Base-by-base conservation (phyloP, 1,140 invertebrate genomes). In the Limonius californicus region DNA sequence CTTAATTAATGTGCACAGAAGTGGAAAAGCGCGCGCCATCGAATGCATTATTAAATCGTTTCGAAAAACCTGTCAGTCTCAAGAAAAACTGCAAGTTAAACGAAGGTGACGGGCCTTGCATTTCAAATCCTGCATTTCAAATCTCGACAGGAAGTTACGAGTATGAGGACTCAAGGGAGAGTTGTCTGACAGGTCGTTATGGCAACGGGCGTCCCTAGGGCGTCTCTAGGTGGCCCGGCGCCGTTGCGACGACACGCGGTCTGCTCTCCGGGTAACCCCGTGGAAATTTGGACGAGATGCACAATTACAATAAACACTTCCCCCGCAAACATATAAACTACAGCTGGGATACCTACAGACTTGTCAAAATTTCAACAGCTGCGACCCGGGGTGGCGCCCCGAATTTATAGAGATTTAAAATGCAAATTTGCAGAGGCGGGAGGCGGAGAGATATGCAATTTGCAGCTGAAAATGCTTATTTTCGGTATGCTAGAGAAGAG, bases 161-260 rank as follows among this genome's bases (percentile, higher is more conserved):
- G 35, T 39, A 39, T 39, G 35, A 39, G n/a, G 35, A 39, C 35
- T 39, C 35, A 39, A 39, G 35, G 35, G 35, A 39, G 35, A 39
- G 35, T 39, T 39, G 35, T 39, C 35, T 39, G 35, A 39, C 35
- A 39, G 35, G 35, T 39, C 35, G 35, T 39, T 39, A 39, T 39
- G 35, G 35, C n/a, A 39, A 39, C 35, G 35, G 35, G 35, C 35
- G n/a, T 39, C 35, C 35, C 35, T 39, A 39, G 35, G 35, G 35
- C 35, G 35, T 39, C n/a, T 39, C 35, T 39, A 39, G 35, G 35
- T 39, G 8, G 8, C 35, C 35, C n/a, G 35, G 2, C 35, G 35
- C 35, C 35, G 35, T 39, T 39, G 8, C 35, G 35, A 39, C 35
- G 35, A 39, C 35, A 39, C n/a, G 35, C 35, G 35, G 35, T 39